Percentiles rank a stretch among this genome's conserved stretches.
Conservation (phyloP, 1,140 invertebrate species). For the Subanguina moxae region DNA sequence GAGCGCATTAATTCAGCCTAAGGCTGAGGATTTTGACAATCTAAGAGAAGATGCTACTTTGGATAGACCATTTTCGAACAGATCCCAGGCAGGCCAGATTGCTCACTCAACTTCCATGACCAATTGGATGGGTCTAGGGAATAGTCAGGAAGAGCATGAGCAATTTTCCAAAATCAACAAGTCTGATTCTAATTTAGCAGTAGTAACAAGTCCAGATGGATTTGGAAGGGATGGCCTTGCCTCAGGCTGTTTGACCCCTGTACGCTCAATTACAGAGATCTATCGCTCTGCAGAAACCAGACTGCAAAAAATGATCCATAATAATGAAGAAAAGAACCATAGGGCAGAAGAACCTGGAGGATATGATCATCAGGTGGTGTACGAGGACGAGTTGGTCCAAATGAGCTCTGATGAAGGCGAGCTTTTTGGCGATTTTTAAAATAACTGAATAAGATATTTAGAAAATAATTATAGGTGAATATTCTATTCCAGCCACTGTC, state of each 20-base stretch:
- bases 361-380: background rate
- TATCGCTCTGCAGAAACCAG: constrained; percentile 46
- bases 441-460: too few relatives aligned
- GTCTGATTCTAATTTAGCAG: background rate
- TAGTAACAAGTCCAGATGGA: background rate
- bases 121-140: background rate
- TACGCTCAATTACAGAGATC: constrained; percentile 48
- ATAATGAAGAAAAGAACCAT: background rate
- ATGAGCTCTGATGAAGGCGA: constrained; percentile 11
- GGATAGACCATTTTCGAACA: background rate
- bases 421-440: background rate
- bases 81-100: too few relatives aligned
- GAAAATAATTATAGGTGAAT: too few relatives aligned
- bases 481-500: constrained; percentile 34
- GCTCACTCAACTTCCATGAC: too few relatives aligned
- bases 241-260: constrained; percentile 27
- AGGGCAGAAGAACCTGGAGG: background rate
- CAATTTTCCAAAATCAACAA: background rate
- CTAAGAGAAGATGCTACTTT: background rate
- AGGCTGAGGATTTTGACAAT: too few relatives aligned
- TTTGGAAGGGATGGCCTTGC: background rate
- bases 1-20: too few relatives aligned
- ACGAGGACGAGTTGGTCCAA: constrained; percentile 17
- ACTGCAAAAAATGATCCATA: constrained; percentile 39
- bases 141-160: background rate